These are phyloP conservation scores for Kryphioiulus occultus DNA, from an alignment of 2,888 invertebrate genomes.

Conservation along the genomic window DNA sequence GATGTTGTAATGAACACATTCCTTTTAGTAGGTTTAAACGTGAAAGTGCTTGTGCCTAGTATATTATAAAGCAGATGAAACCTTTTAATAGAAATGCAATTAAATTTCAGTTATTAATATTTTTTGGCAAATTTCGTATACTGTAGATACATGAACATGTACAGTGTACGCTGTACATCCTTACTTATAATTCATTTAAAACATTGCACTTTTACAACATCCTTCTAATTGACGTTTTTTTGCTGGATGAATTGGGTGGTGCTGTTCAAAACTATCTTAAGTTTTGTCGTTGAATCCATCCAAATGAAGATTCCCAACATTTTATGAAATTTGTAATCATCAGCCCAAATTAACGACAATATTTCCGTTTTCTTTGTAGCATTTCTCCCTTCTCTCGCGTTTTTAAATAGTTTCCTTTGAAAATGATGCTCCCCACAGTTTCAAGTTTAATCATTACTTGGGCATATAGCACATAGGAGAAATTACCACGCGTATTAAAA, in stretches of 20 bases:
- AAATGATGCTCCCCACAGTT: background rate
- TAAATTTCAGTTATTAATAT: no score
- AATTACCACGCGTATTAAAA: constrained; percentile 1
- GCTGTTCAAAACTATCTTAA: no score
- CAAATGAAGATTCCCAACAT: background rate
- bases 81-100: no score
- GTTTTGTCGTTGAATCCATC: background rate
- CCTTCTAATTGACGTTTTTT: no score
- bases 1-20: background rate
- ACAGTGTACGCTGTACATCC: no score
- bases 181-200: no score
- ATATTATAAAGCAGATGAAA: no score
- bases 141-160: no score
- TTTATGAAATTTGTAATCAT: background rate
- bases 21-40: background rate
- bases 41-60: background rate
- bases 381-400: background rate
- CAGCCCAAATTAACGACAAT: background rate
- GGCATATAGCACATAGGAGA: background rate
- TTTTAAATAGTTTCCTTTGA: constrained; percentile 14
- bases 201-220: no score
- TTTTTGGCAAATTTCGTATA: no score
- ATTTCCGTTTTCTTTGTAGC: background rate
- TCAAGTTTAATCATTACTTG: background rate
- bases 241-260: no score